These are phyloP conservation scores for Cheilosia urbana DNA, from an alignment of 2,888 invertebrate species.

Conservation along the genomic window DNA sequence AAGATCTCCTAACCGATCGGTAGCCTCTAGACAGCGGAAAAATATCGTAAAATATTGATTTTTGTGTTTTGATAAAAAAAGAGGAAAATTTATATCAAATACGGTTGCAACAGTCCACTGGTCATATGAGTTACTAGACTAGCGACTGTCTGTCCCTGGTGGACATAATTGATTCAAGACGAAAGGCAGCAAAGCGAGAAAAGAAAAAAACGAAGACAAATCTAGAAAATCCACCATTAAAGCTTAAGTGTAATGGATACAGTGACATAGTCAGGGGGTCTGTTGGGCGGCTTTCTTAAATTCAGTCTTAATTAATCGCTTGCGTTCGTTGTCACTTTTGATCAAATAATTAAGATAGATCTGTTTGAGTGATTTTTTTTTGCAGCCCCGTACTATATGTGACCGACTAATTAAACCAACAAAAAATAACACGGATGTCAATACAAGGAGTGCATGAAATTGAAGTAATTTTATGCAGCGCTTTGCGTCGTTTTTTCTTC, in stretches of 20 bases:
- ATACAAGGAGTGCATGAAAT: background rate
- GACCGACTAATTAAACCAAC: background rate
- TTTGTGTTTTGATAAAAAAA: constrained; percentile 52
- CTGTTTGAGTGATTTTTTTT: constrained; percentile 21
- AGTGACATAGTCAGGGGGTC: background rate
- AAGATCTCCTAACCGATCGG: constrained; percentile 64
- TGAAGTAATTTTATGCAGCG: too few species aligned
- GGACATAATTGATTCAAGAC: constrained; percentile 47
- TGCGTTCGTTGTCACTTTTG: constrained; percentile 63
- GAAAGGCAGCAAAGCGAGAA: constrained; percentile 13
- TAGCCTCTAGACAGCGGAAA: constrained; percentile 14
- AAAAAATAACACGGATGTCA: constrained; percentile 8
- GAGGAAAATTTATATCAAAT: constrained; percentile 11
- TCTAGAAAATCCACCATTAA: constrained; percentile 36
- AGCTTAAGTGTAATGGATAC: constrained; percentile 18
- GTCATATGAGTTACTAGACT: too few species aligned
- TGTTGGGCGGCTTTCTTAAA: constrained; percentile 20
- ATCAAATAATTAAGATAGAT: constrained; percentile 70
- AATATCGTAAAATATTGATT: constrained; percentile 68
- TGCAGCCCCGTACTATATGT: background rate
- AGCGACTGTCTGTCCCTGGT: constrained; percentile 16
- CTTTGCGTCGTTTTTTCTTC: background rate
- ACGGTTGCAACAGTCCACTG: constrained; percentile 5
- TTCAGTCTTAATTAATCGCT: constrained; percentile 62
- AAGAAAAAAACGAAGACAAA: constrained; percentile 15